A percentile compares a stretch with the other conserved stretches of the same genome.
phyloP scores from a whole-genome alignment of 1,140 invertebrate genomes.

The Thaumatotibia leucotreta region DNA sequence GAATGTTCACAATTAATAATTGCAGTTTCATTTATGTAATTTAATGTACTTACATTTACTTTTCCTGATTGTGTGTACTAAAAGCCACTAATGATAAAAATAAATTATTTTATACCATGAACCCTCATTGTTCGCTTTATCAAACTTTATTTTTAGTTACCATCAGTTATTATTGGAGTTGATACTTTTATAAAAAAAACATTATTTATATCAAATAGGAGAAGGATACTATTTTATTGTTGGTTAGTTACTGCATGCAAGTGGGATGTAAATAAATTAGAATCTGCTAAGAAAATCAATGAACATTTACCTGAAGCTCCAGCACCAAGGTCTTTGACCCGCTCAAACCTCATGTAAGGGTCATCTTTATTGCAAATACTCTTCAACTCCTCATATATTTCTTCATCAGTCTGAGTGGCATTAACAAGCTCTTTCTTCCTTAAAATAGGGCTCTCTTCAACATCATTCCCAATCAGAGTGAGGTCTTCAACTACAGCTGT shows the following conservation, averaged over 20 bases:
- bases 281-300: constrained; percentile 3
- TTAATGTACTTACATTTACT: no score
- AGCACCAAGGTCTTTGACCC: constrained; percentile 91
- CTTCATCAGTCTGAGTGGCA: constrained; percentile 84
- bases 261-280: background rate
- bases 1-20: no score
- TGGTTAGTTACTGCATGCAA: background rate
- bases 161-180: no score
- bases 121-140: no score
- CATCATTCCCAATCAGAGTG: constrained; percentile 56
- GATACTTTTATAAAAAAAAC: no score
- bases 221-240: no score
- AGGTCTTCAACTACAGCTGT: constrained; percentile 65
- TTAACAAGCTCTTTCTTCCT: constrained; percentile 77
- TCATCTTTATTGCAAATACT: constrained; percentile 86
- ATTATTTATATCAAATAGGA: no score
- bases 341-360: constrained; percentile 87
- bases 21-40: no score
- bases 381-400: constrained; percentile 90
- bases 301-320: constrained; percentile 82
- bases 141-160: no score
- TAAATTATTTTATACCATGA: no score
- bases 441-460: constrained; percentile 74
- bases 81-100: no score
- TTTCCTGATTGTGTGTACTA: no score